phyloP scores from a whole-genome alignment of 2,888 invertebrate species.

The Melieria picta region DNA sequence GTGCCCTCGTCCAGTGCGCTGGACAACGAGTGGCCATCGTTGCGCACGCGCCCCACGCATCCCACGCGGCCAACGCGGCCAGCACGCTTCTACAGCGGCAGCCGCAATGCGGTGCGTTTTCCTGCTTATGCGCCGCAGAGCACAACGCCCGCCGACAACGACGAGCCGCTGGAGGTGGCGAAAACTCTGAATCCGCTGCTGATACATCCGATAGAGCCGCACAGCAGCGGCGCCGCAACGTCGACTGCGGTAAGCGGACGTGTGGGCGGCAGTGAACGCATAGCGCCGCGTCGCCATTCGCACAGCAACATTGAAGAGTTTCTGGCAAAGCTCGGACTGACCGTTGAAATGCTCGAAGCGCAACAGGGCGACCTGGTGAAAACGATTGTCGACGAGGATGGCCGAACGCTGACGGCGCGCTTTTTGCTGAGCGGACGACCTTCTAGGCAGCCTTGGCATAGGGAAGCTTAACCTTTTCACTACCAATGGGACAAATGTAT shows the following conservation, averaged over 20 bases:
- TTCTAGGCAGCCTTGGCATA: too few species aligned
- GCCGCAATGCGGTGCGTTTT: slow-evolving; percentile 12
- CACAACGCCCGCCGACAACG: neutral
- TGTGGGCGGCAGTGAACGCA: neutral
- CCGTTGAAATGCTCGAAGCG: slow-evolving; percentile 45
- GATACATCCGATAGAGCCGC: slow-evolving; percentile 7
- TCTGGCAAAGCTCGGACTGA: slow-evolving; percentile 48
- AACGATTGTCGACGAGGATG: slow-evolving; percentile 52
- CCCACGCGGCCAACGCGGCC: too few species aligned
- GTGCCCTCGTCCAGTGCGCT: neutral
- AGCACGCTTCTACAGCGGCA: neutral
- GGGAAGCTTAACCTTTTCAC: too few species aligned
- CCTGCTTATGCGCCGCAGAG: neutral
- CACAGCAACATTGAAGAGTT: slow-evolving; percentile 47
- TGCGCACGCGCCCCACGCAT: too few species aligned
- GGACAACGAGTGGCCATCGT: neutral
- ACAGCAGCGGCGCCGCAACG: neutral
- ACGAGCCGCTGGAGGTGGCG: neutral
- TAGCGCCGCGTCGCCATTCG: neutral
- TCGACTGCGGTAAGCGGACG: neutral
- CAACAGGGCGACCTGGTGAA: slow-evolving; percentile 48
- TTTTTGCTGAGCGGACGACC: slow-evolving; percentile 48
- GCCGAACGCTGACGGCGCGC: slow-evolving; percentile 50
- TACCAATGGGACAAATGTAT: too few species aligned
- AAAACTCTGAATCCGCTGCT: slow-evolving; percentile 16